A percentile compares a stretch with the other conserved stretches of the same genome.
Conservation (phyloP, 1,140 invertebrate species). For the Eurosta solidaginis region DNA sequence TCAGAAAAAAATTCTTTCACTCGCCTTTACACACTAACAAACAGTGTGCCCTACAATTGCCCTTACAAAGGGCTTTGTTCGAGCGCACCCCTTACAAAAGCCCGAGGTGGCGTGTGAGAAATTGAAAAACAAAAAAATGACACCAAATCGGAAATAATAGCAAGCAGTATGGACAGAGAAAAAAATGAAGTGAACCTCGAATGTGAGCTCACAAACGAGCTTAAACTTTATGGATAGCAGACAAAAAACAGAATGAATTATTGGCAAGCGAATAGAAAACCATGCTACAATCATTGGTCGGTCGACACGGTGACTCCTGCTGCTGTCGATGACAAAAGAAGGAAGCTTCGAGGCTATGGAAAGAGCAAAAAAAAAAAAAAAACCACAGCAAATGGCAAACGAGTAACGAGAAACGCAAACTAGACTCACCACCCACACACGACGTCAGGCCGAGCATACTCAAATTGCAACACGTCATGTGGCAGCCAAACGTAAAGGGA, state of each 20-base stretch:
- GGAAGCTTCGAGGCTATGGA: neutral
- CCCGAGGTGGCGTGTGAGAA: constrained; percentile 19
- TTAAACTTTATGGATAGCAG: neutral
- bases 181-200: neutral
- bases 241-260: constrained; percentile 12
- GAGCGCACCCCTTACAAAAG: neutral
- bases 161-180: neutral
- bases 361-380: neutral
- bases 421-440: constrained; percentile 8
- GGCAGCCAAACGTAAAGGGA: neutral
- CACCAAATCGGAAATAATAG: neutral
- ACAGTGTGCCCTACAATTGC: neutral
- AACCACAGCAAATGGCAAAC: too few species aligned
- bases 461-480: constrained; percentile 11
- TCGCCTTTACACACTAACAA: neutral
- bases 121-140: neutral
- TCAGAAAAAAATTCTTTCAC: neutral
- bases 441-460: neutral
- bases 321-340: constrained; percentile 15
- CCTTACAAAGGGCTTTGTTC: neutral
- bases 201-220: constrained; percentile 13
- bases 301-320: neutral
- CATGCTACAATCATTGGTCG: neutral
- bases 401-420: constrained; percentile 25
- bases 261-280: constrained; percentile 11